Evolutionary conservation across 2,888 invertebrate species (phyloP).

Genomic region (Mechanitis mazaeus): DNA sequence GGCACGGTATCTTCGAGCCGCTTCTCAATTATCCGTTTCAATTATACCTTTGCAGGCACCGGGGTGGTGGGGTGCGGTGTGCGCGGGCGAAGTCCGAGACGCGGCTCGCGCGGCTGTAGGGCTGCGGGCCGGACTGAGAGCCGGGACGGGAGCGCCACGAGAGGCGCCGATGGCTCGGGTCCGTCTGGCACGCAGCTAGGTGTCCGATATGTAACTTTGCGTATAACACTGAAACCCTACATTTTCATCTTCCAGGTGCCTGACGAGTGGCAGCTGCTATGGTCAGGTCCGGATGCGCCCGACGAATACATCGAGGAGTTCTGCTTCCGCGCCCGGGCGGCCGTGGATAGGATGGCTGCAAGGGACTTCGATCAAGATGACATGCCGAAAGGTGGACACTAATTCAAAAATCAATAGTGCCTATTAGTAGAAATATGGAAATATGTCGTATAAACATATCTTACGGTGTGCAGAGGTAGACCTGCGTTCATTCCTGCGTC

Average conservation of each 20-base stretch:
- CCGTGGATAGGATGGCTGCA: constrained; percentile 36
- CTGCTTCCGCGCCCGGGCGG: constrained; percentile 51
- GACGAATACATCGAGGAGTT: constrained; percentile 56
- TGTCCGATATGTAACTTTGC: background rate
- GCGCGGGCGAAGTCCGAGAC: constrained; percentile 48
- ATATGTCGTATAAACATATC: background rate
- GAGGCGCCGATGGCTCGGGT: constrained; percentile 2
- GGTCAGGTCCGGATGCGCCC: constrained; percentile 54
- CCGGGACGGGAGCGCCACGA: constrained; percentile 23
- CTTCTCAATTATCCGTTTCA: background rate
- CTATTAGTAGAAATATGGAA: background rate
- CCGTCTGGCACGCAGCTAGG: background rate
- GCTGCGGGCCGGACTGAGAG: constrained; percentile 46
- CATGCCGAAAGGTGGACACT: constrained; percentile 46
- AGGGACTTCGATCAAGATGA: constrained; percentile 30
- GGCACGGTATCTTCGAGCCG: background rate
- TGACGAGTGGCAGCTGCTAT: constrained; percentile 59
- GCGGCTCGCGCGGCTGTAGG: constrained; percentile 43
- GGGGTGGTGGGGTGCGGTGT: constrained; percentile 59
- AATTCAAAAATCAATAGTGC: background rate
- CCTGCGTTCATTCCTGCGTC: constrained; percentile 49
- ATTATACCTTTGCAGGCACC: constrained; percentile 12
- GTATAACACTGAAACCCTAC: background rate
- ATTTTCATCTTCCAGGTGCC: constrained; percentile 45
- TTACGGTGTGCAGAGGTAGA: constrained; percentile 48